Evolutionary conservation across 1,140 invertebrate species (phyloP).

Genomic region (Hypothenemus hampei): DNA sequence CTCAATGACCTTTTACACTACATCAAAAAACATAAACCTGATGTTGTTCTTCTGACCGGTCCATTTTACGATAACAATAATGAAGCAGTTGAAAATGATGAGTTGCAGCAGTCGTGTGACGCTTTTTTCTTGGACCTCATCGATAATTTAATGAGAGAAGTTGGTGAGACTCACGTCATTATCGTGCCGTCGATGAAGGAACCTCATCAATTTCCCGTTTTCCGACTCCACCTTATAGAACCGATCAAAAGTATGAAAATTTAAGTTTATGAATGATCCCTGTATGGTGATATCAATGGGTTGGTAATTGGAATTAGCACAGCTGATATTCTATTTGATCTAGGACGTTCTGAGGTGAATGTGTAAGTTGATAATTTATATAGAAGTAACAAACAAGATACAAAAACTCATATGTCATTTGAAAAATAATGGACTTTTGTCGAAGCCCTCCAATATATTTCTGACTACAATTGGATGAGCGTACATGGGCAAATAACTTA

Average conservation of each 20-base stretch:
- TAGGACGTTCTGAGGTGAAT: constrained; percentile 29
- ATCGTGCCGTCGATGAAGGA: constrained; percentile 73
- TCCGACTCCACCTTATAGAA: constrained; percentile 69
- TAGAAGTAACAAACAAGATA: too few relatives aligned
- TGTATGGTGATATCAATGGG: constrained; percentile 70
- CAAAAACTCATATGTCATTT: too few relatives aligned
- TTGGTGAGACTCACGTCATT: constrained; percentile 59
- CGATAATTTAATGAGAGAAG: constrained; percentile 54
- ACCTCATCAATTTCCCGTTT: constrained; percentile 68
- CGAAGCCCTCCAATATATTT: constrained; percentile 34
- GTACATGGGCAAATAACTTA: constrained; percentile 39
- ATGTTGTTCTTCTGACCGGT: constrained; percentile 75
- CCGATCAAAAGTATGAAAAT: constrained; percentile 52
- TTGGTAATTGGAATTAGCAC: constrained; percentile 73
- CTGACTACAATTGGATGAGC: constrained; percentile 36
- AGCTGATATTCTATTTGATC: constrained; percentile 55
- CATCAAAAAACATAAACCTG: constrained; percentile 64
- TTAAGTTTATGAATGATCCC: constrained; percentile 70
- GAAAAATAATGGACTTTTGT: constrained; percentile 40
- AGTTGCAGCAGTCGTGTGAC: constrained; percentile 60
- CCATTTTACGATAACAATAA: constrained; percentile 76
- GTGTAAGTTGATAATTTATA: too few relatives aligned
- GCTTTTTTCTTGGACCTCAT: constrained; percentile 67
- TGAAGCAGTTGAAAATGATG: constrained; percentile 53
- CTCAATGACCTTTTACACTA: constrained; percentile 70